Evolutionary conservation across 2,113 vertebrate genomes (phyloP).

Genomic region (Carettochelys insculpta): DNA sequence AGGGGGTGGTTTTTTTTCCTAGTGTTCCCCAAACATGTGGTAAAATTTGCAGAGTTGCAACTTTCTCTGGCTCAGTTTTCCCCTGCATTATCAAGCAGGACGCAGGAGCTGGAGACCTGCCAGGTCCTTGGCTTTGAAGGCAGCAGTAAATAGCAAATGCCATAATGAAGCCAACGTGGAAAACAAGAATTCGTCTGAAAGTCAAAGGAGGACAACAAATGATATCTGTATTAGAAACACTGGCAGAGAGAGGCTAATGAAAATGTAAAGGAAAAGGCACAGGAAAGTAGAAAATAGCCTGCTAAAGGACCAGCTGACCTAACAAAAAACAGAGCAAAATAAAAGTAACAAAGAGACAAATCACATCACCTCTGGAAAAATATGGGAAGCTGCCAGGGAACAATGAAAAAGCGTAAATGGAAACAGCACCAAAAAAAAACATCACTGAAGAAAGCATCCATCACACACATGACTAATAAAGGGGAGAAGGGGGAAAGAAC

Average conservation of each 20-base stretch:
- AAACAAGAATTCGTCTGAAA: background rate
- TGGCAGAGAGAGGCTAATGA: background rate
- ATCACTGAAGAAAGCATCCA: background rate
- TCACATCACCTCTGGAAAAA: background rate
- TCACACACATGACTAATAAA: background rate
- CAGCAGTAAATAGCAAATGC: background rate
- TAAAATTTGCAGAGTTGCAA: background rate
- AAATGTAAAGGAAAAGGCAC: background rate
- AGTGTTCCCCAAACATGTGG: background rate
- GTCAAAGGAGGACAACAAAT: background rate
- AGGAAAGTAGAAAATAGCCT: background rate
- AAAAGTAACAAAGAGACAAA: background rate
- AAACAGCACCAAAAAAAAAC: background rate
- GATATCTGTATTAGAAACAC: background rate
- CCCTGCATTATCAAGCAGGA: slow-evolving; percentile 14
- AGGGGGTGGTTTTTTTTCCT: background rate
- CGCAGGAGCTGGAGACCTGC: background rate
- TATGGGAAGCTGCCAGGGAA: background rate
- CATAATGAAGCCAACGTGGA: background rate
- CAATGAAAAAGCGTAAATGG: background rate
- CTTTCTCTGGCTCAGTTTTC: background rate
- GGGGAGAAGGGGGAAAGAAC: background rate
- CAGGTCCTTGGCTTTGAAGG: background rate
- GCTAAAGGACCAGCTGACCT: background rate
- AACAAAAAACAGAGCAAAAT: background rate